Conservation (phyloP, 2,113 vertebrate species). For the Carassius auratus region DNA sequence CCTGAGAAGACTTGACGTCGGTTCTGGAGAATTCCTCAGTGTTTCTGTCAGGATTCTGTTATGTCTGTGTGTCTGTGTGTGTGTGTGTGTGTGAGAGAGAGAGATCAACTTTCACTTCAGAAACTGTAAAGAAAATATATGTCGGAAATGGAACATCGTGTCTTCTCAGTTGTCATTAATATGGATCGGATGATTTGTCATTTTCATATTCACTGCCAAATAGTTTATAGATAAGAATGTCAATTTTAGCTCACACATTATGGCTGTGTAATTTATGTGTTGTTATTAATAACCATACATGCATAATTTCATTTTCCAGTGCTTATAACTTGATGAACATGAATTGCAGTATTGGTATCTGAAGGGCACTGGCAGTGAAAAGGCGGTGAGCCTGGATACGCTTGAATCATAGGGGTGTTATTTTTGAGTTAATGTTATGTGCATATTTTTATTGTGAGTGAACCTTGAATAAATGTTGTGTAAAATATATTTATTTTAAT, state of each 20-base stretch:
- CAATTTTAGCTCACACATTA: background rate
- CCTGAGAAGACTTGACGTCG: too few species aligned
- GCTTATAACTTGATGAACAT: background rate
- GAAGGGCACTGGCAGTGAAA: background rate
- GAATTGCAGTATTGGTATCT: background rate
- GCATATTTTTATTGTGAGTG: too few species aligned
- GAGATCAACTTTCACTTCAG: background rate
- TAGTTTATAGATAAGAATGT: background rate
- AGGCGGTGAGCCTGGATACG: too few species aligned
- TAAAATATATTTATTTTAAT: too few species aligned
- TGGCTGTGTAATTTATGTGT: background rate
- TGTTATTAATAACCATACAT: background rate
- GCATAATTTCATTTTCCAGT: background rate
- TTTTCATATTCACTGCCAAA: background rate
- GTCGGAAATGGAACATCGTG: background rate
- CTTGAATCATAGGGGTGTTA: too few species aligned
- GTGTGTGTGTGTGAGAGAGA: too few species aligned
- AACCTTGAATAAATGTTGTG: too few species aligned
- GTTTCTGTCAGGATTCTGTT: constrained; percentile 9
- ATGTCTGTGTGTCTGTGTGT: too few species aligned
- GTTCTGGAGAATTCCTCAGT: constrained; percentile 25
- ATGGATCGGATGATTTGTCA: background rate
- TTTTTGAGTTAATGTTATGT: too few species aligned
- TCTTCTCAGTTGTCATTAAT: background rate
- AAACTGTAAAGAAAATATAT: background rate